Base-by-base conservation (phyloP, 2,113 vertebrate genomes). In the Rhegmatorhina hoffmannsi region DNA sequence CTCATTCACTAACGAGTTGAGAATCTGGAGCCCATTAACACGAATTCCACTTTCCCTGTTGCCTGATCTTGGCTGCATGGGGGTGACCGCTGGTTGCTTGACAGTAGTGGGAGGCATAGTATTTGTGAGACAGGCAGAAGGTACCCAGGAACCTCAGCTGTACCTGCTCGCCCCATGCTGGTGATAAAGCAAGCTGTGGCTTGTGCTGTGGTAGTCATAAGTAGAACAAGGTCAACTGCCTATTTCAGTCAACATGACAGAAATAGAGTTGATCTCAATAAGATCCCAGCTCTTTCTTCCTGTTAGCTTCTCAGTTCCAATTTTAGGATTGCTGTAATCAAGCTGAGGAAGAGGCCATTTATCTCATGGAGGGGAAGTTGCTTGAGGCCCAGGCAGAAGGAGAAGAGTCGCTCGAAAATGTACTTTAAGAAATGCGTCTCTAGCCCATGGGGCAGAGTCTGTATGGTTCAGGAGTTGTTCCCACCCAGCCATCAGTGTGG, bases 211-310 rank as follows among this genome's bases (percentile, higher is more conserved):
- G 83, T 86, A 68, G 52, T 75, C 76, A 11, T 78, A 94, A 96
- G 88, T 77, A 92, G 93, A 97, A 93, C 85, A 96, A 90, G 79
- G 92, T 93, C 85, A 94, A 96, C 79, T 83, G 90, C 76, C 76
- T 95, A 68, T 90, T 95, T 94, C 90, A 96, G 82, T 90, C 79
- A 92, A 95, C 10, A 9, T 70, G 94, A 92, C 94, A 96, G 93
- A 95, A 97, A 97, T 93, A 96, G 93, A 93, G 69, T 94, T 96
- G 92, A 93, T 92, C 92, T 96, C 94, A 93, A 56, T 94, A 90
- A 94, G 79, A 93, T 91, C 90, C 90, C n/a, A 92, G 55, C 59
- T 90, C 90, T 88, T 93, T 95, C 88, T 93, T 96, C 92, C 93
- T 94, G 87, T 84, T 95, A 95, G 85, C 46, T 94, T 92, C 88